A percentile compares a stretch with the other conserved stretches of the same genome.
phyloP scores from a whole-genome alignment of 2,888 invertebrate genomes.

The Nephrotoma appendiculata region DNA sequence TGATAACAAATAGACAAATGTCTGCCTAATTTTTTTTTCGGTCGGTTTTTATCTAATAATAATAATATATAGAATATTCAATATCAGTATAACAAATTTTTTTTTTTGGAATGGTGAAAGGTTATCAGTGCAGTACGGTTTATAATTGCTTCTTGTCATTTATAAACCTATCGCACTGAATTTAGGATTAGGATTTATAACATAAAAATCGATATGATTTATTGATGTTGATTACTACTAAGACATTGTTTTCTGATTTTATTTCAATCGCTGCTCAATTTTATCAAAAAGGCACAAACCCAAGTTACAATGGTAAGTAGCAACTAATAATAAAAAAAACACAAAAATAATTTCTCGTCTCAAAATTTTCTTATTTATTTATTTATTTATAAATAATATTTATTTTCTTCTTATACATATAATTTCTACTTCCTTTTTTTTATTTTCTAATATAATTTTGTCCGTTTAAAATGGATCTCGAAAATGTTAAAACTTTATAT shows the following conservation, averaged over 20 bases:
- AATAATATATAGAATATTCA: not conserved
- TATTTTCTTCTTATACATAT: not conserved
- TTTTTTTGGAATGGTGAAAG: not conserved
- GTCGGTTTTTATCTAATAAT: not conserved
- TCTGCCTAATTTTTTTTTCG: not conserved
- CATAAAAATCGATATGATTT: not conserved
- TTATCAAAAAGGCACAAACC: not conserved
- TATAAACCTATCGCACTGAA: not conserved
- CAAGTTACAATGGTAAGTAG: not conserved
- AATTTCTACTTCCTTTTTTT: not conserved
- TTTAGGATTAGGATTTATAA: not conserved
- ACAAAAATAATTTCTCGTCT: not conserved
- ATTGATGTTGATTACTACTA: not conserved
- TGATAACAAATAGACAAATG: not conserved
- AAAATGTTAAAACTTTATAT: not conserved
- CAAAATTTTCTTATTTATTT: not conserved
- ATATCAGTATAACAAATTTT: not conserved
- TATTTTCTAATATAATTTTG: not conserved
- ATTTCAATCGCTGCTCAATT: not conserved
- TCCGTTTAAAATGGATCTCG: not conserved
- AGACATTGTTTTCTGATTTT: not conserved
- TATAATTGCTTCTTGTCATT: not conserved
- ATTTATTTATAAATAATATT: not conserved
- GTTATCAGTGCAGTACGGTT: not conserved
- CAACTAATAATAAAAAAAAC: not conserved